Percentiles rank a stretch among this genome's conserved stretches.
phyloP scores from a whole-genome alignment of 2,113 vertebrate species.

The Cheirogaleus medius region DNA sequence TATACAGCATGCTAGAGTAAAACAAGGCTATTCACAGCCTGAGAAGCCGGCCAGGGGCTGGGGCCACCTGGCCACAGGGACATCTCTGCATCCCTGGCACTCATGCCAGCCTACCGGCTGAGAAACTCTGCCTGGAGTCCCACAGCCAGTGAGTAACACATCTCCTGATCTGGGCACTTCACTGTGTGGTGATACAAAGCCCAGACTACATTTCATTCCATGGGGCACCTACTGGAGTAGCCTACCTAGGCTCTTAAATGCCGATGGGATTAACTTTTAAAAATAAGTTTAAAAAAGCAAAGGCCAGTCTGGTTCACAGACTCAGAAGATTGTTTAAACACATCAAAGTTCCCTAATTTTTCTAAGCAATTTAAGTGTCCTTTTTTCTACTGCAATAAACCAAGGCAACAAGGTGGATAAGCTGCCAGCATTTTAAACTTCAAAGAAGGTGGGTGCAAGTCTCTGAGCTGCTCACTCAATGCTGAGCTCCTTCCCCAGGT shows the following conservation, averaged over 20 bases:
- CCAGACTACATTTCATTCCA: not conserved
- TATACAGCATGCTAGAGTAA: not conserved
- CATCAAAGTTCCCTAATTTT: not conserved
- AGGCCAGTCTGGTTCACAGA: not conserved
- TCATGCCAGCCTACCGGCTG: not conserved
- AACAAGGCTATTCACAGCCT: not conserved
- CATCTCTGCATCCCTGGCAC: not conserved
- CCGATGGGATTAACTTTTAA: not conserved
- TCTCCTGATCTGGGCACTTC: not conserved
- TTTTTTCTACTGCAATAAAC: not conserved
- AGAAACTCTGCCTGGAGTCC: not conserved
- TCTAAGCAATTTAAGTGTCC: not conserved
- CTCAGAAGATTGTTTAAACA: not conserved
- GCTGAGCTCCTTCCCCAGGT: not conserved
- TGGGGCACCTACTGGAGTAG: not conserved
- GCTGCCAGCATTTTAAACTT: not conserved
- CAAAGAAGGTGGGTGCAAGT: not conserved
- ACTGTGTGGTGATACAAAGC: rapidly evolving
- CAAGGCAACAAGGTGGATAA: not conserved
- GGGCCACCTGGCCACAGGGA: not conserved
- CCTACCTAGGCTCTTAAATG: not conserved
- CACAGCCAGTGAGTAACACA: not conserved
- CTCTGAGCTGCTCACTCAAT: not conserved
- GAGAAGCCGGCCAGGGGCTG: not conserved
- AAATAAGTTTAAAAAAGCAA: not conserved